Base-by-base conservation (phyloP, 2,113 vertebrate genomes). In the Austrofundulus limnaeus region DNA sequence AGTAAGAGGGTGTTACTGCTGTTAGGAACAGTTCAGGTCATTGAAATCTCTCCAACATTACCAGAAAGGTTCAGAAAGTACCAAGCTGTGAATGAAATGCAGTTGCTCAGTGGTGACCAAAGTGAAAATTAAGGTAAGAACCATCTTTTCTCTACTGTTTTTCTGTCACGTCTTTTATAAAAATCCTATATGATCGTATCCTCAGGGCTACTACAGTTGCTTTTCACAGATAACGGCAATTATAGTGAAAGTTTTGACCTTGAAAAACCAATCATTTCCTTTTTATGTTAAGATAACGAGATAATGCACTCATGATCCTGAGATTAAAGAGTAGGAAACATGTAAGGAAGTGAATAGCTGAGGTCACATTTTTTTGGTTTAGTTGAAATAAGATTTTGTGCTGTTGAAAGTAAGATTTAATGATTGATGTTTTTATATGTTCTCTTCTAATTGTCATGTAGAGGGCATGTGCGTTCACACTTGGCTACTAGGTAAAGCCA, bases 201-300 rank as follows among this genome's bases (percentile, higher is more conserved):
- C 53, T 70, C 41, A 56, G 48, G 39, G 51, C 61, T 16, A 16
- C 48, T 43, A 43, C 43, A 21, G 23, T 31, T 19, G n/a, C 20
- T 37, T 77, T 78, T 76, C 45, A 59, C 66, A 45, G 45, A 43
- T 66, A 75, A 39, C 42, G 19, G 74, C 56, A 84, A 76, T 62
- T 65, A 78, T n/a, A 45, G 6, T 21, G 31, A 47, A 67, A 74
- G 64, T 37, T 70, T 31, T 83, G 77, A 83, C 76, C 84, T 85
- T 86, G 75, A 75, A 63, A 85, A 84, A 61, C 41, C 58, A 75
- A 75, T 83, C 34, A 39, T 66, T 74, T 78, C 66, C 67, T 69
- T 61, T 56, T 55, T 16, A 80, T 74, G 65, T 69, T 21, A n/a
- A 49, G 71, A 87, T 78, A 84, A 77, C 45, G 56, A 62, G 55